Evolutionary conservation across 1,140 invertebrate species (phyloP).

Genomic region (Dinothrombium tinctorium): DNA sequence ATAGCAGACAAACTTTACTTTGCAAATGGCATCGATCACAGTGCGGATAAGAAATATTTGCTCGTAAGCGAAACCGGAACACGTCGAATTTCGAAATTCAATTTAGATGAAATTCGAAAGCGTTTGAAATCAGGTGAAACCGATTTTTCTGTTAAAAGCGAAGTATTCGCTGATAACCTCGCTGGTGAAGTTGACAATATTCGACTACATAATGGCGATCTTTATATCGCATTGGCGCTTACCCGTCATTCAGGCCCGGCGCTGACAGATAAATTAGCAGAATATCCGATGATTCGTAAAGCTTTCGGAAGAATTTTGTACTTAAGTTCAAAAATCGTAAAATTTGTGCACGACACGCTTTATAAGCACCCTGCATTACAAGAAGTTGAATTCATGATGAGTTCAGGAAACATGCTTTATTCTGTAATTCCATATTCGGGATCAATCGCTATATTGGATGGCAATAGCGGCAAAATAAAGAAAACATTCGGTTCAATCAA

Average conservation of each 20-base stretch:
- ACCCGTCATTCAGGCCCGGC: slow-evolving; percentile 18
- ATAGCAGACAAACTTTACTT: slow-evolving; percentile 10
- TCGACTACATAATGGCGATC: slow-evolving; percentile 35
- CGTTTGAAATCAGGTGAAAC: not conserved
- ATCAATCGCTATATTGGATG: too few relatives aligned
- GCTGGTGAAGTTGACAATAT: slow-evolving; percentile 59
- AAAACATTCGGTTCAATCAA: too few relatives aligned
- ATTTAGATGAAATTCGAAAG: slow-evolving; percentile 8
- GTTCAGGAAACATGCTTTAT: too few relatives aligned
- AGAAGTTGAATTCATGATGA: too few relatives aligned
- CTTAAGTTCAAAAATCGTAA: too few relatives aligned
- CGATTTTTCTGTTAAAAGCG: not conserved
- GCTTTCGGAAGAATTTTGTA: slow-evolving; percentile 18
- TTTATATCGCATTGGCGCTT: slow-evolving; percentile 34
- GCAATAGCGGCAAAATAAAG: too few relatives aligned
- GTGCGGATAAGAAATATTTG: slow-evolving; percentile 12
- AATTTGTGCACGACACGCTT: too few relatives aligned
- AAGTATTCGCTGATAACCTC: slow-evolving; percentile 21
- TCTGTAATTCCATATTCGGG: too few relatives aligned
- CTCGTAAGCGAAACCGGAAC: slow-evolving; percentile 9
- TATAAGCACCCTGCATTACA: too few relatives aligned
- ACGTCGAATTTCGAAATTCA: slow-evolving; percentile 5
- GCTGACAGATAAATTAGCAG: slow-evolving; percentile 18
- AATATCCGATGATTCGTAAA: slow-evolving; percentile 20
- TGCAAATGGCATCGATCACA: slow-evolving; percentile 16